Evolutionary conservation across 2,113 vertebrate genomes (phyloP).

Genomic region (Micromys minutus): DNA sequence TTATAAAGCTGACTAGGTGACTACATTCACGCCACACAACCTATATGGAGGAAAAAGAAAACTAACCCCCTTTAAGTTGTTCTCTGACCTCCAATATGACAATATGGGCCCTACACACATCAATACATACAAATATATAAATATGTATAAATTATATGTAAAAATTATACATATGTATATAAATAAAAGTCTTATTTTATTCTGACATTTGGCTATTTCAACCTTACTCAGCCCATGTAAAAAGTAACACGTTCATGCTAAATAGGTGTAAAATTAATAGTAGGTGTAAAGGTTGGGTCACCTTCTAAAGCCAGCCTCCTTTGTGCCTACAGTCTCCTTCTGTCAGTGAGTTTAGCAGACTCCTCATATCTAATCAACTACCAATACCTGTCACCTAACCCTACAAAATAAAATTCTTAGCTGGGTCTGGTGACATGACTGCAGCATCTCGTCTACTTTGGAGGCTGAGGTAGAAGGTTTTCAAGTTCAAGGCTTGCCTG

Average conservation of each 20-base stretch:
- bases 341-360: neutral
- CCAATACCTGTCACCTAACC: neutral
- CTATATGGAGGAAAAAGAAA: too few relatives aligned
- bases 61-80: neutral
- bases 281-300: neutral
- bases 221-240: neutral
- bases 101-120: neutral
- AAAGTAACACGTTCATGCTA: neutral
- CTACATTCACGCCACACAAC: neutral
- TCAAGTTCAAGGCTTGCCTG: neutral
- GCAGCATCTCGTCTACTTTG: neutral
- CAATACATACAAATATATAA: neutral
- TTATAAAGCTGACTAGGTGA: too few relatives aligned
- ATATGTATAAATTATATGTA: too few relatives aligned
- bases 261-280: too few relatives aligned
- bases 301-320: neutral
- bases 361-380: neutral
- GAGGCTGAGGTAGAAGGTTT: neutral
- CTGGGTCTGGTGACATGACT: neutral
- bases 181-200: neutral
- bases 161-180: too few relatives aligned
- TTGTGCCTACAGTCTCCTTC: neutral
- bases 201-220: neutral
- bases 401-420: neutral
- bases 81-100: neutral